phyloP scores from a whole-genome alignment of 2,888 invertebrate species.

The Drosophila phalerata region DNA sequence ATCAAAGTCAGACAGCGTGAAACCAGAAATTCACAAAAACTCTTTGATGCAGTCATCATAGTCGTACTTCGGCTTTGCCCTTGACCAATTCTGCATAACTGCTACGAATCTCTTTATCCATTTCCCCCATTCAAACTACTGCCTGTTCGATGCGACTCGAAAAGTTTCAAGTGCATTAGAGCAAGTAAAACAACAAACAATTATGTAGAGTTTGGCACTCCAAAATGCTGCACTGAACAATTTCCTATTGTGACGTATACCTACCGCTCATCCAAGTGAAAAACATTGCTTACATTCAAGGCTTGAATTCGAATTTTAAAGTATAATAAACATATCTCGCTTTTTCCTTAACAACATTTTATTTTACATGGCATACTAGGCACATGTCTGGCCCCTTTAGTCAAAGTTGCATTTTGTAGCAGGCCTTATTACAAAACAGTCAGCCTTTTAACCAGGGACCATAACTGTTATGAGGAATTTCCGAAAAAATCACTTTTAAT shows the following conservation, averaged over 20 bases:
- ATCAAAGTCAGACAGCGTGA: conserved; percentile 79
- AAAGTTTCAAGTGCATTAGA: conserved; percentile 44
- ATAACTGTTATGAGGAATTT: too few relatives aligned
- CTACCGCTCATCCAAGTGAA: conserved; percentile 19
- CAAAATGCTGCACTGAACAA: background rate
- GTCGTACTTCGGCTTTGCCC: conserved; percentile 14
- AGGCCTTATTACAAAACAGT: background rate
- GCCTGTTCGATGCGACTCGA: conserved; percentile 38
- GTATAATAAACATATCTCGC: conserved; percentile 41
- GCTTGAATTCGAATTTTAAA: conserved; percentile 53
- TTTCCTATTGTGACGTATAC: background rate
- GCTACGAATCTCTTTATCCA: background rate
- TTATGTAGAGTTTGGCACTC: background rate
- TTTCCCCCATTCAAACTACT: background rate
- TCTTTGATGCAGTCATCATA: conserved; percentile 64
- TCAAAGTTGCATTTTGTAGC: background rate
- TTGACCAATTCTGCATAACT: background rate
- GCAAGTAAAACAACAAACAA: conserved; percentile 2
- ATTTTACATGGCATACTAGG: background rate
- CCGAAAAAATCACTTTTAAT: too few relatives aligned
- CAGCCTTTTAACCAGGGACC: too few relatives aligned
- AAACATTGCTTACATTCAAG: conserved; percentile 13
- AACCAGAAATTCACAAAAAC: conserved; percentile 75
- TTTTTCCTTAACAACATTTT: background rate
- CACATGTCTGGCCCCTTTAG: background rate